Percentiles rank a stretch among this genome's conserved stretches.
phyloP scores from a whole-genome alignment of 2,888 invertebrate genomes.

The Lypha dubia region DNA sequence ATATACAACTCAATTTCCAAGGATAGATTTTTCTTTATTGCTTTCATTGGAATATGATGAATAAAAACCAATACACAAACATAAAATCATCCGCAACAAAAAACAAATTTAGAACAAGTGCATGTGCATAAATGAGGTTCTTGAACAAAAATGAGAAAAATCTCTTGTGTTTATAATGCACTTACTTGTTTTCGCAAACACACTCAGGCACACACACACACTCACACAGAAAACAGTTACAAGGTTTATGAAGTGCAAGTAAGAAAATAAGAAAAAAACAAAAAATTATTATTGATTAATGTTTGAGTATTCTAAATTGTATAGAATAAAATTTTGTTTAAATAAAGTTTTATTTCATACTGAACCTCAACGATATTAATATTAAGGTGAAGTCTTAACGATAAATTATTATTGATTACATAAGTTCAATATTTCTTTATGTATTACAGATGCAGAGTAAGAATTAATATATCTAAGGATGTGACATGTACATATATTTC shows the following conservation, averaged over 20 bases:
- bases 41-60: constrained; percentile 8
- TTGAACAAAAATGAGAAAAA: constrained; percentile 55
- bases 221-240: constrained; percentile 62
- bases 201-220: too few species aligned
- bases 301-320: constrained; percentile 50
- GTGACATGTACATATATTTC: too few species aligned
- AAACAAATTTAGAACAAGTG: constrained; percentile 67
- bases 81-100: constrained; percentile 29
- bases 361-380: constrained; percentile 15
- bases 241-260: constrained; percentile 69
- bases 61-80: constrained; percentile 4
- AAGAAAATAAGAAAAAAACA: constrained; percentile 47
- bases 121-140: constrained; percentile 68
- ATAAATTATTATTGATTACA: too few species aligned
- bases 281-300: constrained; percentile 71
- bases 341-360: too few species aligned
- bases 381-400: background rate
- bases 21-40: constrained; percentile 51
- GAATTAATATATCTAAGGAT: too few species aligned
- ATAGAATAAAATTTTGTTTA: constrained; percentile 1
- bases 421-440: too few species aligned
- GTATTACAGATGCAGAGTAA: too few species aligned
- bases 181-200: constrained; percentile 49
- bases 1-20: constrained; percentile 58
- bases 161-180: constrained; percentile 69